Conservation (phyloP, 2,797 vertebrate species). For the Vultur gryphus region DNA sequence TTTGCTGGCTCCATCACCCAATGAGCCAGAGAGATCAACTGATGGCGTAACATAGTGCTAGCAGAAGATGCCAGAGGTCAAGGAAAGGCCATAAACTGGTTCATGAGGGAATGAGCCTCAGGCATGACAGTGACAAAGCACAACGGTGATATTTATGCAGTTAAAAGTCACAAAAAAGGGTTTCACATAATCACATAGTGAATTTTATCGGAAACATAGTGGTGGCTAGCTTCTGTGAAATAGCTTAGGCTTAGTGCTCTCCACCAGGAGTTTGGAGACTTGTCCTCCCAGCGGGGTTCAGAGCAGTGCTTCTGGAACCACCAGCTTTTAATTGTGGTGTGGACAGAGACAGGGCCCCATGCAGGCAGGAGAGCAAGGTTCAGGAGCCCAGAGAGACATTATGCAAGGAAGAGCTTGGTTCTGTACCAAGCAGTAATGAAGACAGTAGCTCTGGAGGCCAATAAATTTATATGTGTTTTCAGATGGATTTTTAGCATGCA, state of each 20-base stretch:
- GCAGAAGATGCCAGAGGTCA: neutral
- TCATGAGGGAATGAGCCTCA: neutral
- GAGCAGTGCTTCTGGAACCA: neutral
- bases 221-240: neutral
- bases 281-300: neutral
- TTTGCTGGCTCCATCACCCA: neutral
- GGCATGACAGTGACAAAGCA: neutral
- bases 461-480: neutral
- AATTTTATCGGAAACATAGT: neutral
- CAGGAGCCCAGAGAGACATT: neutral
- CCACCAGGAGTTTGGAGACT: neutral
- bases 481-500: neutral
- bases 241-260: neutral
- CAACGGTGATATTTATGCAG: neutral
- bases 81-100: neutral
- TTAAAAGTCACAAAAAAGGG: neutral
- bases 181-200: neutral
- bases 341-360: neutral
- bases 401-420: neutral
- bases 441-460: neutral
- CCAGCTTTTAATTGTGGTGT: too few relatives aligned
- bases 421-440: neutral
- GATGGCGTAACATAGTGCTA: neutral
- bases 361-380: neutral
- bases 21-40: neutral